Percentiles rank a stretch among this genome's conserved stretches.
Evolutionary conservation across 2,113 vertebrate genomes (phyloP).

Genomic region (Pithys albifrons): DNA sequence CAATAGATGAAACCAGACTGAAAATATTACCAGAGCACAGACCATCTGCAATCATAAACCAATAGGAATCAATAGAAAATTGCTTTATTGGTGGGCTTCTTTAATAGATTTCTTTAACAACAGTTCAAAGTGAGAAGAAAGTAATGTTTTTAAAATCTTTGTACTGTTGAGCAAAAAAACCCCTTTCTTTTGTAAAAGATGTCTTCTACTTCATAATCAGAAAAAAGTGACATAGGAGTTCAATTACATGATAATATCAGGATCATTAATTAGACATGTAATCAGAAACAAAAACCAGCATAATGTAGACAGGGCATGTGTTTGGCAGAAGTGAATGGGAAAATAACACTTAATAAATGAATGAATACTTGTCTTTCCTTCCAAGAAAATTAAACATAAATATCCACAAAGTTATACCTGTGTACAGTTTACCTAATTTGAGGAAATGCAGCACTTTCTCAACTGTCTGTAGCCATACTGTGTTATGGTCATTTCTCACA

Average conservation of each 20-base stretch:
- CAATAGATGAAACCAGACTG: neutral
- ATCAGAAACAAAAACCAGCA: neutral
- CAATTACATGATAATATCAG: neutral
- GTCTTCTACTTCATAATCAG: neutral
- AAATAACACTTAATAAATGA: neutral
- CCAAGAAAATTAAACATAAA: neutral
- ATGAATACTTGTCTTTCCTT: neutral
- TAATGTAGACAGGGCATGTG: neutral
- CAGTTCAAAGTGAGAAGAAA: neutral
- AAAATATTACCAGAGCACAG: neutral
- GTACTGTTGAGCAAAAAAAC: neutral
- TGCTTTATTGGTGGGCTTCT: neutral
- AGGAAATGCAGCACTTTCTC: neutral
- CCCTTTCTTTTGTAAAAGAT: neutral
- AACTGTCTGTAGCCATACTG: neutral
- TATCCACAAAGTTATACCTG: neutral
- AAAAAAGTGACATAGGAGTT: neutral
- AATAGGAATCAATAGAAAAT: neutral
- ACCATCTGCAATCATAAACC: neutral
- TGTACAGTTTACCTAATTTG: neutral
- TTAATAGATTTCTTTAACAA: slow-evolving; percentile 23
- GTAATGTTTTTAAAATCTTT: neutral
- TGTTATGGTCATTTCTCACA: neutral
- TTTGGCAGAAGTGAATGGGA: neutral
- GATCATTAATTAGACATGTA: neutral